Evolutionary conservation across 2,797 vertebrate species (phyloP).

Genomic region (Spinus pinus): DNA sequence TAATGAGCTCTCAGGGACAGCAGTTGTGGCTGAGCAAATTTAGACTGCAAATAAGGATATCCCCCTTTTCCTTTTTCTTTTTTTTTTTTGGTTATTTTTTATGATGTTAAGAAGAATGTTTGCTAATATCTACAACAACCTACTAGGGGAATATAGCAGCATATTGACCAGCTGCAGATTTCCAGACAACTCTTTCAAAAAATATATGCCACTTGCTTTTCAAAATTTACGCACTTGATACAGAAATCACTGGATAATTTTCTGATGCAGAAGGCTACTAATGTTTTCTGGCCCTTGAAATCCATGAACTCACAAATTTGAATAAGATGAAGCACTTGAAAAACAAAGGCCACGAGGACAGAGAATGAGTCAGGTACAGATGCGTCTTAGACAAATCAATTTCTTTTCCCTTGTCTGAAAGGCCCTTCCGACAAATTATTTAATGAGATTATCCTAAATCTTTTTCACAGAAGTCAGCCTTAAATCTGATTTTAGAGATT

Average conservation of each 20-base stretch:
- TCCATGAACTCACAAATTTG: background rate
- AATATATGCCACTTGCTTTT: background rate
- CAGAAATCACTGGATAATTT: background rate
- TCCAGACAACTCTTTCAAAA: background rate
- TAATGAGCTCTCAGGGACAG: background rate
- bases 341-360: background rate
- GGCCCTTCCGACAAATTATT: slow-evolving; percentile 19
- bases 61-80: background rate
- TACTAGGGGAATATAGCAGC: background rate
- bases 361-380: background rate
- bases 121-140: background rate
- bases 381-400: slow-evolving; percentile 10
- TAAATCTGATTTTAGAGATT: slow-evolving; percentile 47
- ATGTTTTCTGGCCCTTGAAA: background rate
- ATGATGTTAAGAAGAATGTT: background rate
- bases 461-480: slow-evolving; percentile 25
- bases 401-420: slow-evolving; percentile 19
- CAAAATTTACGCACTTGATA: background rate
- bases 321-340: background rate
- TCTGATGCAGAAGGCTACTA: background rate
- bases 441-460: slow-evolving; percentile 52
- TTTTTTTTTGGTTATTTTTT: background rate
- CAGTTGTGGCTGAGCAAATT: background rate
- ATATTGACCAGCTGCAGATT: background rate
- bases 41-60: background rate